Percentiles rank a stretch among this genome's conserved stretches.
These are phyloP conservation scores for Pseudochirops corinnae DNA, from an alignment of 2,797 vertebrate genomes.

Conservation along the genomic window DNA sequence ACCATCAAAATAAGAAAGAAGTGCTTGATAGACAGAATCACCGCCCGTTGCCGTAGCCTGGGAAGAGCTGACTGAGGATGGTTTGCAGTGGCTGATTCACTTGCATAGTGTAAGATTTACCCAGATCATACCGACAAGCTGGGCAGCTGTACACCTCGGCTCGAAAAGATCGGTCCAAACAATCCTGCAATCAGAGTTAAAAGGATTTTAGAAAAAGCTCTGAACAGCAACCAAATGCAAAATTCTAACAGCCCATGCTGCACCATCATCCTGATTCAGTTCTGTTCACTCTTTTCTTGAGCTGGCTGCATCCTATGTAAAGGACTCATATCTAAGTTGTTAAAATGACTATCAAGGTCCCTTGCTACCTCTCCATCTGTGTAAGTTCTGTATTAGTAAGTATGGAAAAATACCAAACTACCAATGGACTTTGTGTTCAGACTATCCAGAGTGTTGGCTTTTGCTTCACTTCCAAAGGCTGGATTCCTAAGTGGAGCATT, in stretches of 20 bases:
- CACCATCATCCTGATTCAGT: neutral
- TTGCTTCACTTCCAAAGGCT: neutral
- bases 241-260: neutral
- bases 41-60: conserved; percentile 95
- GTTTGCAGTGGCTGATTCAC: conserved; percentile 93
- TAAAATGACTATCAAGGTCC: neutral
- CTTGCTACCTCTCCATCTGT: neutral
- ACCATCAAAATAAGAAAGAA: conserved; percentile 59
- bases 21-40: conserved; percentile 87
- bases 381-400: neutral
- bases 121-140: conserved; percentile 94
- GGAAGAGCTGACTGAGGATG: conserved; percentile 94
- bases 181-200: conserved; percentile 87
- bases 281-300: neutral
- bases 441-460: neutral
- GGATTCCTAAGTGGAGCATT: neutral
- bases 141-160: conserved; percentile 97
- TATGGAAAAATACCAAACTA: neutral
- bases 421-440: neutral
- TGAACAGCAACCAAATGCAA: neutral
- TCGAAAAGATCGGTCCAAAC: conserved; percentile 96
- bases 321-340: neutral
- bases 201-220: neutral
- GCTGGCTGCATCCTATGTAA: neutral
- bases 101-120: conserved; percentile 91